Evolutionary conservation across 2,888 invertebrate genomes (phyloP).

Genomic region (Steinernema scapterisci): DNA sequence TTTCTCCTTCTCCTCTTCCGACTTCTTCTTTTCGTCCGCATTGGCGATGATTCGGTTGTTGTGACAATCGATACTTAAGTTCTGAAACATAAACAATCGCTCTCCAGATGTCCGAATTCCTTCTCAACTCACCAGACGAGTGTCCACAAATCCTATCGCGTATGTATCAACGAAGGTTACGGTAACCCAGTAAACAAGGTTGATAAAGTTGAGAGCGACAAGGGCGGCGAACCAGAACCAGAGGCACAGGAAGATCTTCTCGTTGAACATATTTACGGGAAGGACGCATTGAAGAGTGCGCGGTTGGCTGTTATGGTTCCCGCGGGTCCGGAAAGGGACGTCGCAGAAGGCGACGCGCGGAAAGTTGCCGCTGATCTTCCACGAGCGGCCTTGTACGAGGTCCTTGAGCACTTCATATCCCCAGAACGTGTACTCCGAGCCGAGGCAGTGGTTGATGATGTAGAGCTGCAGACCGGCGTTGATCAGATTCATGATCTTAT

Average conservation of each 20-base stretch:
- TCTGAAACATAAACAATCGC: no score
- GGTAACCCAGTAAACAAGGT: slow-evolving; percentile 53
- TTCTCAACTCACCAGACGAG: slow-evolving; percentile 38
- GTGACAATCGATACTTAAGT: no score
- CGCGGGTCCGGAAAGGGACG: slow-evolving; percentile 52
- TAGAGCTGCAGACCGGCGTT: slow-evolving; percentile 67
- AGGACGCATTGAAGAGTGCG: slow-evolving; percentile 65
- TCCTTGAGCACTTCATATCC: slow-evolving; percentile 35
- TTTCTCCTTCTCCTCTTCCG: no score
- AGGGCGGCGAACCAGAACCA: slow-evolving; percentile 66
- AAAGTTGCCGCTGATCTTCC: slow-evolving; percentile 64
- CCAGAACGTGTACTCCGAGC: slow-evolving; percentile 33
- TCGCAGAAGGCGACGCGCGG: slow-evolving; percentile 52
- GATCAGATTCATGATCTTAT: slow-evolving; percentile 59
- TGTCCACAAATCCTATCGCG: slow-evolving; percentile 31
- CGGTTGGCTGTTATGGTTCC: slow-evolving; percentile 47
- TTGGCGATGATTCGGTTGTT: no score
- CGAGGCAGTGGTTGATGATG: slow-evolving; percentile 66
- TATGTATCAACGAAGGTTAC: background rate
- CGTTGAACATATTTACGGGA: slow-evolving; percentile 65
- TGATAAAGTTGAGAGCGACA: slow-evolving; percentile 48
- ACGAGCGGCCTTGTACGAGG: slow-evolving; percentile 36
- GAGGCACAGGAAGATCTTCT: slow-evolving; percentile 66
- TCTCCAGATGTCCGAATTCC: no score
- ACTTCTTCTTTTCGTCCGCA: no score